Percentiles rank a stretch among this genome's conserved stretches.
phyloP scores from a whole-genome alignment of 1,140 invertebrate species.

The Rhagoletis pomonella region DNA sequence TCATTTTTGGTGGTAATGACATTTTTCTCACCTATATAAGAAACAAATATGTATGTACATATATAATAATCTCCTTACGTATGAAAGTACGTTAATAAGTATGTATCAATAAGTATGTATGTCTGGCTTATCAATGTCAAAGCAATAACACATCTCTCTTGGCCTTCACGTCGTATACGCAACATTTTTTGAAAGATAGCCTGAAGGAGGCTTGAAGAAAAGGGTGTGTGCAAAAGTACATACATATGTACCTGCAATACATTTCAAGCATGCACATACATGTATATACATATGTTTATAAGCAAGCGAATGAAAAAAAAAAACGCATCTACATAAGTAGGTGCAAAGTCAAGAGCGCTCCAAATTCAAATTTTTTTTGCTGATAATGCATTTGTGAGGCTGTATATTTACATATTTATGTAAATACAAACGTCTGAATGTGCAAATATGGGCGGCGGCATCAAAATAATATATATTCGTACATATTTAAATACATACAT shows the following conservation, averaged over 20 bases:
- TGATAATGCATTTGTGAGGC: conserved; percentile 4
- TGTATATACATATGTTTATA: neutral
- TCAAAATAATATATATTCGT: too few relatives aligned
- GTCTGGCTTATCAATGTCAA: neutral
- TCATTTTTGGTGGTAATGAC: conserved; percentile 36
- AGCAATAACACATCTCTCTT: neutral
- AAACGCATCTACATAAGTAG: neutral
- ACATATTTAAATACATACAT: too few relatives aligned
- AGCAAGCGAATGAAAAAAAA: neutral
- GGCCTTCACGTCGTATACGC: conserved; percentile 40
- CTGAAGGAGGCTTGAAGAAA: conserved; percentile 18
- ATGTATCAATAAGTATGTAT: neutral
- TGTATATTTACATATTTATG: neutral
- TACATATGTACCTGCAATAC: too few relatives aligned
- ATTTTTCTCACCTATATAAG: neutral
- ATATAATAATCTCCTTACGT: neutral
- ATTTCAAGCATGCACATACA: neutral
- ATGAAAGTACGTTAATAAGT: too few relatives aligned
- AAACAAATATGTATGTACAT: neutral
- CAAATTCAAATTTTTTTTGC: neutral
- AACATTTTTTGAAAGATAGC: conserved; percentile 16
- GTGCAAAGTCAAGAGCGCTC: conserved; percentile 28
- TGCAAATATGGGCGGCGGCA: neutral
- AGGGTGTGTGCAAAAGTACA: neutral
- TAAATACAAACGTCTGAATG: neutral